A percentile compares a stretch with the other conserved stretches of the same genome.
phyloP scores from a whole-genome alignment of 1,140 invertebrate species.

The Marisa cornuarietis region DNA sequence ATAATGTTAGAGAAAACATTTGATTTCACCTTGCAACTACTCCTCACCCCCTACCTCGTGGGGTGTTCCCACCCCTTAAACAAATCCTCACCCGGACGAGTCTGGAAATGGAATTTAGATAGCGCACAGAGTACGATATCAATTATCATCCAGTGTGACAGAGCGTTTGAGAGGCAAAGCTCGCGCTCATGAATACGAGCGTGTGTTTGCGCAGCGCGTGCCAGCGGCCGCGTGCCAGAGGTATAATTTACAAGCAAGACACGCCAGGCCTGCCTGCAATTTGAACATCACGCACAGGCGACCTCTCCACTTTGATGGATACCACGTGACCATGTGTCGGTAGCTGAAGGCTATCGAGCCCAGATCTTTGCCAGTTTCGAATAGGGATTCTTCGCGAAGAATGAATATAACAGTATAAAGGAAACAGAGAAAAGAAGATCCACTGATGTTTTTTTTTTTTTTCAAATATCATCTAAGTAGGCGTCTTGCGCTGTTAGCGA shows the following conservation, averaged over 20 bases:
- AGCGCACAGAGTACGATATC: background rate
- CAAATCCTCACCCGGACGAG: too few species aligned
- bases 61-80: too few species aligned
- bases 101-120: too few species aligned
- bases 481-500: too few species aligned
- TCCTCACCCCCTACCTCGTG: too few species aligned
- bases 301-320: background rate
- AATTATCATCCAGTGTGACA: slow-evolving; percentile 18
- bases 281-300: too few species aligned
- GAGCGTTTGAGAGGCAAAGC: background rate
- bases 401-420: background rate
- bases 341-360: background rate
- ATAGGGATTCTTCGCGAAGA: background rate
- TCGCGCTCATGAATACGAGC: slow-evolving; percentile 16
- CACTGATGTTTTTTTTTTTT: too few species aligned
- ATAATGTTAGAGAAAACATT: too few species aligned
- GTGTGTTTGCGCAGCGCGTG: slow-evolving; percentile 14
- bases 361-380: background rate
- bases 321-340: background rate
- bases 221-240: slow-evolving; percentile 8
- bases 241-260: slow-evolving; percentile 16
- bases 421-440: background rate
- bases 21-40: too few species aligned
- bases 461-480: too few species aligned
- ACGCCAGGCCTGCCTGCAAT: background rate